phyloP scores from a whole-genome alignment of 2,797 vertebrate genomes.

The Miichthys miiuy region DNA sequence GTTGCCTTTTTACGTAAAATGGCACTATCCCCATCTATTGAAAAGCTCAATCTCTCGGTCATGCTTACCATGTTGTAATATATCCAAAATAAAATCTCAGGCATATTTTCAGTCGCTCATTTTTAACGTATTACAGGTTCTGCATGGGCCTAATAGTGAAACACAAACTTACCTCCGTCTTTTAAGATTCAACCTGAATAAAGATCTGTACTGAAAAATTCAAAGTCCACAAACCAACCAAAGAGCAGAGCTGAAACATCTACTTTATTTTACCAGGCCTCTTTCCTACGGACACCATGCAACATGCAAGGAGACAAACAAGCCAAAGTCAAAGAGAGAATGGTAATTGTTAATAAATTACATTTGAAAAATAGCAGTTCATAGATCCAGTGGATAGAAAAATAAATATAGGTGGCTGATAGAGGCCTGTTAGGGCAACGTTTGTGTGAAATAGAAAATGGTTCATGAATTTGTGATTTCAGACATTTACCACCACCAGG shows the following conservation, averaged over 20 bases:
- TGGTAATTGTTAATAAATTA: too few species aligned
- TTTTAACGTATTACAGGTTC: not conserved
- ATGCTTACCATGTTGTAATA: not conserved
- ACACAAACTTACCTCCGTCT: not conserved
- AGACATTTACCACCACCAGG: not conserved
- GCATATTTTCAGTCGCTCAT: not conserved
- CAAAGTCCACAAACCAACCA: not conserved
- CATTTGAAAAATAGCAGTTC: too few species aligned
- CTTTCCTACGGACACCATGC: too few species aligned
- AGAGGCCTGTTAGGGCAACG: not conserved
- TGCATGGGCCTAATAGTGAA: not conserved
- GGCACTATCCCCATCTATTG: not conserved
- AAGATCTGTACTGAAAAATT: not conserved
- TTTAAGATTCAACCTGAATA: not conserved
- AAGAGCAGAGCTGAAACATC: not conserved
- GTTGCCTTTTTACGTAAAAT: not conserved
- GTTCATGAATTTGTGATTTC: slow-evolving; percentile 5
- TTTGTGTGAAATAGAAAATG: not conserved
- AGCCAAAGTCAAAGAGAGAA: too few species aligned
- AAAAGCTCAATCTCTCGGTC: not conserved
- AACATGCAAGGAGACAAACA: too few species aligned
- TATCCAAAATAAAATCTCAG: slow-evolving; percentile 26
- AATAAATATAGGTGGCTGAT: not conserved
- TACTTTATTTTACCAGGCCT: too few species aligned
- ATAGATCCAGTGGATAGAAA: not conserved